Evolutionary conservation across 2,888 invertebrate genomes (phyloP).

Genomic region (Melanostoma mellinum): DNA sequence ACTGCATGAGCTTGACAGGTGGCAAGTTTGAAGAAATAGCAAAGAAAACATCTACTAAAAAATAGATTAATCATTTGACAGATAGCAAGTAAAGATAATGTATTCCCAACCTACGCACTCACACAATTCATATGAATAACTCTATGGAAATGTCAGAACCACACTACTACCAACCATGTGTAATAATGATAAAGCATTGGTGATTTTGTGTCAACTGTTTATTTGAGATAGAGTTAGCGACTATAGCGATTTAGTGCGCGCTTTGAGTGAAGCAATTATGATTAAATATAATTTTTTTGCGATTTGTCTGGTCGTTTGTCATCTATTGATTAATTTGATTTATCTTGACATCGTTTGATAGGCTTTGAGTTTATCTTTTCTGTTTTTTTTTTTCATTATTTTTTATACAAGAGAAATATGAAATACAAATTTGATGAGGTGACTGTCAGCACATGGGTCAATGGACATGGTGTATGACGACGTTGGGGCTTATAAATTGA

Average conservation of each 20-base stretch:
- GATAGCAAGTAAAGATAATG: slow-evolving; percentile 4
- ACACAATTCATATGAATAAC: slow-evolving; percentile 15
- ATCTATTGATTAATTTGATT: slow-evolving; percentile 55
- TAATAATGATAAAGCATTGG: neutral
- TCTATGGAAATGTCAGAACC: slow-evolving; percentile 5
- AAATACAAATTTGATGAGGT: too few relatives aligned
- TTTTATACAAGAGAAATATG: too few relatives aligned
- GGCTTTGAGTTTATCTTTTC: slow-evolving; percentile 22
- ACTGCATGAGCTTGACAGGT: slow-evolving; percentile 10
- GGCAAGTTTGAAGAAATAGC: neutral
- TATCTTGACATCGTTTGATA: slow-evolving; percentile 54
- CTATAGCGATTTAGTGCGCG: slow-evolving; percentile 15
- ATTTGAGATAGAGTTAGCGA: neutral
- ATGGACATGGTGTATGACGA: too few relatives aligned
- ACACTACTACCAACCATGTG: slow-evolving; percentile 2
- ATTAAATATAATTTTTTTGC: slow-evolving; percentile 13
- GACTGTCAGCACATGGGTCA: too few relatives aligned
- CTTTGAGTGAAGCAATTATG: slow-evolving; percentile 55
- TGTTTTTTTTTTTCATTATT: too few relatives aligned
- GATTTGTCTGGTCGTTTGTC: slow-evolving; percentile 35
- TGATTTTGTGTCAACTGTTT: slow-evolving; percentile 24
- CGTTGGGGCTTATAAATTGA: too few relatives aligned
- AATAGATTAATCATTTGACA: slow-evolving; percentile 16
- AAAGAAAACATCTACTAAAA: neutral
- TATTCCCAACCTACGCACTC: slow-evolving; percentile 3